Percentiles rank a stretch among this genome's conserved stretches.
These are phyloP conservation scores for Rhorus exstirpatorius DNA, from an alignment of 2,888 invertebrate species.

Conservation along the genomic window DNA sequence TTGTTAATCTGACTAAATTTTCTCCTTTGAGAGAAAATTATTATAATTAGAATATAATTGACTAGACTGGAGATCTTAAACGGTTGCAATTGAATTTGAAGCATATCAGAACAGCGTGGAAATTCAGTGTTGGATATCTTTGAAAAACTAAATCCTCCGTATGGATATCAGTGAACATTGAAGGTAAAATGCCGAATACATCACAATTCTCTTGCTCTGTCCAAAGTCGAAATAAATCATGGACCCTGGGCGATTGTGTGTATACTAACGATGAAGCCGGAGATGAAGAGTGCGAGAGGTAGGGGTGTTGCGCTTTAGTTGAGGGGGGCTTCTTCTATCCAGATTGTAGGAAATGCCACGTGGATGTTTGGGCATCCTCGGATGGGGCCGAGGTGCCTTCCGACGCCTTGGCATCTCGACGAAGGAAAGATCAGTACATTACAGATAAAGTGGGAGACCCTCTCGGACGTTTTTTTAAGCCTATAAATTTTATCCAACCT, in stretches of 20 bases:
- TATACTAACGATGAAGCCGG: constrained; percentile 60
- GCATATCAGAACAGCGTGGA: constrained; percentile 73
- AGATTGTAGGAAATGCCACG: constrained; percentile 66
- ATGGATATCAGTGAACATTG: constrained; percentile 43
- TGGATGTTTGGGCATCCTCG: constrained; percentile 60
- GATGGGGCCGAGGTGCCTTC: constrained; percentile 11
- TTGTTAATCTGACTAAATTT: no score
- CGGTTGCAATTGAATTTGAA: neutral
- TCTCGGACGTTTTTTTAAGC: constrained; percentile 85
- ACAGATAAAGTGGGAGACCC: constrained; percentile 84
- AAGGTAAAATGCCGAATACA: constrained; percentile 33
- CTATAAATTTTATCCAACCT: constrained; percentile 82
- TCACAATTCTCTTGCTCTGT: constrained; percentile 39
- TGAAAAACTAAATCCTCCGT: constrained; percentile 53
- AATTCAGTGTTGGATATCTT: constrained; percentile 53
- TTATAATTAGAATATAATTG: constrained; percentile 19
- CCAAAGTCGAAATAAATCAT: constrained; percentile 82
- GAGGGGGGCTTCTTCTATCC: constrained; percentile 61
- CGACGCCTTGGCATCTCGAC: constrained; percentile 74
- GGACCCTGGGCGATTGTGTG: constrained; percentile 74
- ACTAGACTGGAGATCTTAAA: neutral
- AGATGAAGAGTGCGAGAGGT: constrained; percentile 75
- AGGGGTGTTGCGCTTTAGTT: constrained; percentile 72
- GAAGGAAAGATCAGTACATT: constrained; percentile 86
- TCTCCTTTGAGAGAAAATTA: no score